Percentiles rank a stretch among this genome's conserved stretches.
These are phyloP conservation scores for Heliopora coerulea DNA, from an alignment of 92 coral and sea anemone species.

Conservation along the genomic window DNA sequence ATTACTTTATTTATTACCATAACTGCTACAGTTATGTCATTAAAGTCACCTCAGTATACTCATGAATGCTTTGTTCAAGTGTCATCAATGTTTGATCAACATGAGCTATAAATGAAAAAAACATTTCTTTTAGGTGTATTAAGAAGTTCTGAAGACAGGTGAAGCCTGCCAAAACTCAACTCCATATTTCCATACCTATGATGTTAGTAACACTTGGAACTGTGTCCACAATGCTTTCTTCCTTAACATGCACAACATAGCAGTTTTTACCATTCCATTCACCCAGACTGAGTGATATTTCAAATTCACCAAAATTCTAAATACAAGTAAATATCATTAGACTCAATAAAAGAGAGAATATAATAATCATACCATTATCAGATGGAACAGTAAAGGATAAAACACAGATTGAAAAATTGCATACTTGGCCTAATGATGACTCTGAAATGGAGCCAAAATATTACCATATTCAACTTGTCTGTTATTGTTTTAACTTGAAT, in stretches of 20 bases:
- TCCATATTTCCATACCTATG: slow-evolving; percentile 48
- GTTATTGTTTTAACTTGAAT: too few relatives aligned
- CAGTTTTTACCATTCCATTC: slow-evolving; percentile 78
- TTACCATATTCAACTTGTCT: too few relatives aligned
- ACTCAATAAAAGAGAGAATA: not conserved
- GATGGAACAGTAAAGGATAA: too few relatives aligned
- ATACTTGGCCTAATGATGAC: too few relatives aligned
- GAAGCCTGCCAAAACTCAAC: not conserved
- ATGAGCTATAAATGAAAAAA: slow-evolving; percentile 55
- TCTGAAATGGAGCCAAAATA: too few relatives aligned
- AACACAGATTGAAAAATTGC: too few relatives aligned
- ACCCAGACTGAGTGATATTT: slow-evolving; percentile 64
- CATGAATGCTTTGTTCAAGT: slow-evolving; percentile 88
- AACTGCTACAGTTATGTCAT: too few relatives aligned
- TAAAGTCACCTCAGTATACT: slow-evolving; percentile 79
- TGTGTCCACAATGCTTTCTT: slow-evolving; percentile 75
- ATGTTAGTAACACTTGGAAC: slow-evolving; percentile 85
- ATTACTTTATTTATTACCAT: too few relatives aligned
- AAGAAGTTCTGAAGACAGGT: too few relatives aligned
- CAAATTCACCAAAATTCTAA: slow-evolving; percentile 82
- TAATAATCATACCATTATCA: not conserved
- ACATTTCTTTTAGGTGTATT: not conserved
- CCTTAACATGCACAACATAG: slow-evolving; percentile 86
- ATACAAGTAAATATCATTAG: too few relatives aligned
- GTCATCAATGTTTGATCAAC: slow-evolving; percentile 74